phyloP scores from a whole-genome alignment of 2,888 invertebrate genomes.

The Isoperla grammatica region DNA sequence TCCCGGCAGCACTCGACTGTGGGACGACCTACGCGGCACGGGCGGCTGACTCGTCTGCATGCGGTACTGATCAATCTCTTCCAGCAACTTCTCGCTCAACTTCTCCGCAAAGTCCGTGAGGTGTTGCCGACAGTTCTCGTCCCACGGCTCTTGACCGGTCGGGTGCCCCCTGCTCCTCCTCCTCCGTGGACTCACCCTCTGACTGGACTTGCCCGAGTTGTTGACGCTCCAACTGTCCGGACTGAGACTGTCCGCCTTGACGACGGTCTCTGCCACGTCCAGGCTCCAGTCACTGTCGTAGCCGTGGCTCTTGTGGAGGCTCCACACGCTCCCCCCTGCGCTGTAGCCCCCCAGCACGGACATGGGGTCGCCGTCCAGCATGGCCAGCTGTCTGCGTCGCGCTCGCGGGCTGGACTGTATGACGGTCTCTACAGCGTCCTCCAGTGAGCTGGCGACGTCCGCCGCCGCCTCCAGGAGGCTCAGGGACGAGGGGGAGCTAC shows the following conservation, averaged over 20 bases:
- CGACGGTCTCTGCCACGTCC: slow-evolving; percentile 24
- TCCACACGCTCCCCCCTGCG: slow-evolving; percentile 52
- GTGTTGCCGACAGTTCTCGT: slow-evolving; percentile 61
- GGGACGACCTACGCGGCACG: slow-evolving; percentile 43
- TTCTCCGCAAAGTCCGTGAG: slow-evolving; percentile 75
- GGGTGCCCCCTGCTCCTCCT: slow-evolving; percentile 10
- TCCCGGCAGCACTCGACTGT: slow-evolving; percentile 35
- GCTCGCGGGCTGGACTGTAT: slow-evolving; percentile 57
- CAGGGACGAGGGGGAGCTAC: slow-evolving; percentile 40
- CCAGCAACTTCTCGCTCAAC: slow-evolving; percentile 71
- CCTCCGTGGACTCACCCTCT: slow-evolving; percentile 15
- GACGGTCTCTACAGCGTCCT: slow-evolving; percentile 62
- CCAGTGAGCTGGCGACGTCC: slow-evolving; percentile 58
- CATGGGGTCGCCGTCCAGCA: slow-evolving; percentile 32
- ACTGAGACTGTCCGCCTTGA: slow-evolving; percentile 14
- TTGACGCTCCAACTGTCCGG: slow-evolving; percentile 21
- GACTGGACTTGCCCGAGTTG: slow-evolving; percentile 10
- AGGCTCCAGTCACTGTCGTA: slow-evolving; percentile 21
- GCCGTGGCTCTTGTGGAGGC: slow-evolving; percentile 41
- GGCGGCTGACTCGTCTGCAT: slow-evolving; percentile 35
- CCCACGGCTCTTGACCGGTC: slow-evolving; percentile 46
- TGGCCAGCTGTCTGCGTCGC: slow-evolving; percentile 46
- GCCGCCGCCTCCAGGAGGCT: slow-evolving; percentile 60
- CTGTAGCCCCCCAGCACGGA: slow-evolving; percentile 44
- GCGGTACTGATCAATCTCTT: slow-evolving; percentile 60